Conservation (phyloP, 2,888 invertebrate genomes). For the Ormyrus pomaceus region DNA sequence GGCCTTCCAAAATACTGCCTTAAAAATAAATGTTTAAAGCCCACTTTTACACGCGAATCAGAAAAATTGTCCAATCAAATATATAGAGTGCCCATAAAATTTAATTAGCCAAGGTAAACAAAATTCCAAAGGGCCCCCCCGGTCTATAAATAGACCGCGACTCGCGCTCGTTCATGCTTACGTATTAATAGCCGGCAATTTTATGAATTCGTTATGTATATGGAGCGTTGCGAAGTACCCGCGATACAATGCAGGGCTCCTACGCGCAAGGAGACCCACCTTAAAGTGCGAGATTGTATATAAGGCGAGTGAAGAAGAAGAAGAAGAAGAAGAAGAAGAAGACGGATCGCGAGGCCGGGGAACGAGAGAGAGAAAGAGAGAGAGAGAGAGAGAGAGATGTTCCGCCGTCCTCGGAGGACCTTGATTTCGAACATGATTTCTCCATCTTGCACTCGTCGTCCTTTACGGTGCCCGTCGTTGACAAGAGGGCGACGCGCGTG, state of each 20-base stretch:
- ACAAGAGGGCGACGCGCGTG: conserved; percentile 13
- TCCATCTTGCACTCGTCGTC: conserved; percentile 39
- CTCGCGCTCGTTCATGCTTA: not conserved
- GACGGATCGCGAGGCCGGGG: conserved; percentile 2
- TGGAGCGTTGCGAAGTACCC: not conserved
- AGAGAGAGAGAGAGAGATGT: conserved; percentile 21
- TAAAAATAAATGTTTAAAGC: not conserved
- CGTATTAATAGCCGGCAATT: not conserved
- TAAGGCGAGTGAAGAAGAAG: not conserved
- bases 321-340: conserved; percentile 14
- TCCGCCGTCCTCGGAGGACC: conserved; percentile 27
- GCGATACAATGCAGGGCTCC: not conserved
- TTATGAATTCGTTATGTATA: not conserved
- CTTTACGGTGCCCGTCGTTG: conserved; percentile 10
- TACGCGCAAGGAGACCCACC: not conserved
- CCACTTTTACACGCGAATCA: not conserved
- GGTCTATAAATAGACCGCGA: not conserved
- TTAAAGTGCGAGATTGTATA: not conserved
- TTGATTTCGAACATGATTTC: conserved; percentile 50
- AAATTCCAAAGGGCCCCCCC: not conserved
- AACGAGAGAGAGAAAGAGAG: too few relatives aligned
- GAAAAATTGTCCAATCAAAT: not conserved
- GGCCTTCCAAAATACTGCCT: too few relatives aligned
- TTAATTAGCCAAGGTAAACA: not conserved
- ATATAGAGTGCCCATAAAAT: not conserved